phyloP scores from a whole-genome alignment of 35 echinoderm and acorn worm genomes.

The Heliocidaris tuberculata region DNA sequence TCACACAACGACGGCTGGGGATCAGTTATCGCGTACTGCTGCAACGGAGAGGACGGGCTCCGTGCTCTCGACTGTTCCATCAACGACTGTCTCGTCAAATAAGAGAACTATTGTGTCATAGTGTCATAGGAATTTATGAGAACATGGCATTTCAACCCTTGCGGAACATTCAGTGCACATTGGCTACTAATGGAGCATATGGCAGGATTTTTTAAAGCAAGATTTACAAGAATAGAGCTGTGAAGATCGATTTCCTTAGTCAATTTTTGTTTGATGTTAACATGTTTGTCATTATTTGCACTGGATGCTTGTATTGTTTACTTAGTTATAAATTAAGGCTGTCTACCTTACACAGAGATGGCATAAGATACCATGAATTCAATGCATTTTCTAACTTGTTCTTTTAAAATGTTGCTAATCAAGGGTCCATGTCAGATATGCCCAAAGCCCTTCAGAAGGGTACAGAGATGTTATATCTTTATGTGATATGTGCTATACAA shows the following conservation, averaged over 20 bases:
- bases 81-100: background rate
- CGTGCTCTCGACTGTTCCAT: background rate
- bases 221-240: background rate
- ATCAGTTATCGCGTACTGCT: background rate
- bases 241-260: background rate
- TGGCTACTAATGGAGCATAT: background rate
- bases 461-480: too few species aligned
- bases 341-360: too few species aligned
- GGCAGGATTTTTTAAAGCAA: background rate
- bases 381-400: too few species aligned
- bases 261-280: too few species aligned
- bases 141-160: background rate
- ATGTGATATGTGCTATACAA: too few species aligned
- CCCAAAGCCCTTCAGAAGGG: too few species aligned
- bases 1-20: background rate
- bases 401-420: too few species aligned
- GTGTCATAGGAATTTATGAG: background rate
- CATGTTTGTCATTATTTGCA: too few species aligned
- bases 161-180: background rate
- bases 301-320: too few species aligned
- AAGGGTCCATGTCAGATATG: too few species aligned
- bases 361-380: too few species aligned
- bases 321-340: too few species aligned
- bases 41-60: conserved; percentile 15
- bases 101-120: conserved; percentile 1